Percentiles rank a stretch among this genome's conserved stretches.
phyloP scores from a whole-genome alignment of 2,797 vertebrate species.

The Odontamblyopus lacepedii region DNA sequence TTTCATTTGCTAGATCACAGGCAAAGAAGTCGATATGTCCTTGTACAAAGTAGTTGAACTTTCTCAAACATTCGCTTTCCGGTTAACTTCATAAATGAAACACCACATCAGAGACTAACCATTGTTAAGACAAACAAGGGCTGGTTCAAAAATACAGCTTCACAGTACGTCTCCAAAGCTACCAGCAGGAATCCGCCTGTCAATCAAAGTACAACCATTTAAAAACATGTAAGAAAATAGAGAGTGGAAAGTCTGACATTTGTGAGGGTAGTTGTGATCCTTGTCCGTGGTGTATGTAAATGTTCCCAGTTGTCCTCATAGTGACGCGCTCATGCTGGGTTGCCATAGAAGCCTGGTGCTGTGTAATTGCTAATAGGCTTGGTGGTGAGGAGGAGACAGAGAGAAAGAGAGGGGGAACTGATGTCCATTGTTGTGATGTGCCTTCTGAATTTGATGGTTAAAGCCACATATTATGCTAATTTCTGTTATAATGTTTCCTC shows the following conservation, averaged over 20 bases:
- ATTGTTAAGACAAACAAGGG: slow-evolving; percentile 1
- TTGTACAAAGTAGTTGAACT: neutral
- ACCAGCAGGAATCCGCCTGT: neutral
- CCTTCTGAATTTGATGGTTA: too few species aligned
- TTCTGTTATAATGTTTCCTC: too few species aligned
- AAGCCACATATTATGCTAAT: too few species aligned
- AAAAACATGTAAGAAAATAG: neutral
- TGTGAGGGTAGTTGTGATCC: neutral
- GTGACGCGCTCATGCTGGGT: slow-evolving; percentile 40
- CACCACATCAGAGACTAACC: neutral
- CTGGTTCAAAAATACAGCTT: neutral
- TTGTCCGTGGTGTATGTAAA: slow-evolving; percentile 17
- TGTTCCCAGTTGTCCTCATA: slow-evolving; percentile 25
- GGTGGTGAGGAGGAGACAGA: slow-evolving; percentile 32
- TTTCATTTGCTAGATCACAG: neutral
- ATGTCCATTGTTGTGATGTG: slow-evolving; percentile 25
- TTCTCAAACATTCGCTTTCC: neutral
- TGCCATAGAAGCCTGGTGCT: slow-evolving; percentile 58
- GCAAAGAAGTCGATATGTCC: neutral
- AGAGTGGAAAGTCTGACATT: neutral
- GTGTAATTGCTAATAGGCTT: slow-evolving; percentile 57
- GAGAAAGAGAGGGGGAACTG: slow-evolving; percentile 19
- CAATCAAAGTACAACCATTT: neutral
- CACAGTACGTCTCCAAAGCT: neutral
- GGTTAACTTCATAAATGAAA: neutral